Percentiles rank a stretch among this genome's conserved stretches.
These are phyloP conservation scores for Tympanuchus pallidicinctus DNA, from an alignment of 2,113 vertebrate species.

Conservation along the genomic window DNA sequence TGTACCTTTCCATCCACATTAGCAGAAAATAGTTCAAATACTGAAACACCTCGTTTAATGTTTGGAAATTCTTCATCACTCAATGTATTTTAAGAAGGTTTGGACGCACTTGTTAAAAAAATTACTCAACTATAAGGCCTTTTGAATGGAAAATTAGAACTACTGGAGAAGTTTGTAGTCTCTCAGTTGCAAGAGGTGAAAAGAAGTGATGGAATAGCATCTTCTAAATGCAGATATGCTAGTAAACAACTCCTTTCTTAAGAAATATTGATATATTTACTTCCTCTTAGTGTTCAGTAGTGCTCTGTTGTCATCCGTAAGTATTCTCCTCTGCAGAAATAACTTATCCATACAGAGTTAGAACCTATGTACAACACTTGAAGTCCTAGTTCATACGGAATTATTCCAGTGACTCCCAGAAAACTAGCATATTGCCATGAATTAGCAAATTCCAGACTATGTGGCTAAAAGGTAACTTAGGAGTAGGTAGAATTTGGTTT, in stretches of 20 bases:
- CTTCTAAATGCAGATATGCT: background rate
- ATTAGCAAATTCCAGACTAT: background rate
- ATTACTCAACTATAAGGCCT: background rate
- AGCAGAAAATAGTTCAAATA: background rate
- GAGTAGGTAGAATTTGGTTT: background rate
- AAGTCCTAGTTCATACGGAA: background rate
- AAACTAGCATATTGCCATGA: background rate
- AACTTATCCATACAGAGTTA: background rate
- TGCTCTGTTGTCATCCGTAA: background rate
- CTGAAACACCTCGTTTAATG: background rate
- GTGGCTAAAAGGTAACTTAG: background rate
- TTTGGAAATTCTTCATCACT: background rate
- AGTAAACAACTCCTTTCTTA: background rate
- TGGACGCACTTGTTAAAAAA: background rate
- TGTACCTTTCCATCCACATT: background rate
- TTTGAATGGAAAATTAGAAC: background rate
- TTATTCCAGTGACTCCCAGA: background rate
- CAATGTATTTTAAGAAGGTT: background rate
- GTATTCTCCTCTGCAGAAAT: background rate
- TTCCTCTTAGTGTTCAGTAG: background rate
- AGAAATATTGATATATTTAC: background rate
- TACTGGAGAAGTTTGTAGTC: background rate
- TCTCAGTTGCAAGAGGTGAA: background rate
- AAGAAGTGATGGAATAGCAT: background rate
- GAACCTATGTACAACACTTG: background rate